Evolutionary conservation across 2,113 vertebrate species (phyloP).

Genomic region (Sterna hirundo): DNA sequence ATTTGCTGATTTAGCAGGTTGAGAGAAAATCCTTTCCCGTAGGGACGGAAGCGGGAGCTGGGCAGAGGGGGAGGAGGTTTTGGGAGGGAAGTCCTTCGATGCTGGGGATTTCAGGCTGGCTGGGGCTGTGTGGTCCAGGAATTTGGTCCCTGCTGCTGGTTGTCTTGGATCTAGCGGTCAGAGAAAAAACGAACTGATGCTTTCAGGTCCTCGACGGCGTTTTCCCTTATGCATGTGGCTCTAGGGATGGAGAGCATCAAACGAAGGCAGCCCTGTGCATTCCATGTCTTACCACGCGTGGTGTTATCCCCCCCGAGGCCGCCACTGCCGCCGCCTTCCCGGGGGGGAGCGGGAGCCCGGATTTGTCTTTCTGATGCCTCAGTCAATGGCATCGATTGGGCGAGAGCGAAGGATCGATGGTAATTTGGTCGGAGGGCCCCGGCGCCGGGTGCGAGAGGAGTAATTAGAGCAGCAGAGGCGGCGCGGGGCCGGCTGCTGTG

Average conservation of each 20-base stretch:
- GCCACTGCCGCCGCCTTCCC: not conserved
- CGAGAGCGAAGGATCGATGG: conserved; percentile 69
- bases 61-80: not conserved
- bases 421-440: conserved; percentile 70
- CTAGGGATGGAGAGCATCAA: not conserved
- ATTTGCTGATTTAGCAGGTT: conserved; percentile 19
- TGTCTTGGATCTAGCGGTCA: rapidly evolving
- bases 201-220: rapidly evolving
- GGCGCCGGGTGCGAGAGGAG: conserved; percentile 45
- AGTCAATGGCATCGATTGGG: conserved; percentile 73
- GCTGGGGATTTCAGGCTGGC: not conserved
- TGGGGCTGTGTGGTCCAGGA: not conserved
- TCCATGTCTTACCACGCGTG: rapidly evolving
- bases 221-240: rapidly evolving
- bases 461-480: conserved; percentile 65
- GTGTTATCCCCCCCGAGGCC: not conserved
- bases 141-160: rapidly evolving
- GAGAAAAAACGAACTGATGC: not conserved
- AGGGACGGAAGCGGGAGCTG: not conserved
- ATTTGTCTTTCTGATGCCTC: conserved; percentile 68
- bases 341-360: not conserved
- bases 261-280: not conserved
- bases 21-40: not conserved
- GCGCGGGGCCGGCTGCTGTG: not conserved
- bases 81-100: not conserved